Evolutionary conservation across 2,888 invertebrate genomes (phyloP), one percentile per base, ranked within the genome.

Genomic region (Cremastinae sp.): DNA sequence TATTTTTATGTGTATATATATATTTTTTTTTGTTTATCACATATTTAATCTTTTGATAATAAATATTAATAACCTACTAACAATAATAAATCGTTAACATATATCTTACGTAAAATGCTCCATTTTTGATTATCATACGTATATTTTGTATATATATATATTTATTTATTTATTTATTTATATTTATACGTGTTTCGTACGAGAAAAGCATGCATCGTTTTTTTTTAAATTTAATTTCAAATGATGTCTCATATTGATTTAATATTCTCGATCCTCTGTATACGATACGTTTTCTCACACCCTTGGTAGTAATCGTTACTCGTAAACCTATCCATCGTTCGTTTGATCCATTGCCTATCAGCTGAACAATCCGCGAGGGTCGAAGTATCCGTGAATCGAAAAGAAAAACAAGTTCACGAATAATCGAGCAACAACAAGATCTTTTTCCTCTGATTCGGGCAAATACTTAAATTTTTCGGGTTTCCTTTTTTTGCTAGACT

Each of bases 21-120:
- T 59, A 18, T 41, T 10, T 58, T 49, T 75, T 65, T 53, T 78
- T 73, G 77, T 81, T 83, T 85, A 86, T 86, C 86, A 85, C 86
- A 86, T 86, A 84, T 85, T 85, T 82, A 83, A 83, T 85, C 80
- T 79, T 85, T 82, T 83, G 82, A 85, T 83, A 83, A 84, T 83
- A 83, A 84, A 84, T 83, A 83, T 83, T 79, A 83, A 74, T 82
- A 83, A 83, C 81, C 80, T 83, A 84, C 84, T 83, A 86, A 86
- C 85, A 85, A 83, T 86, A 82, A 84, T 84, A 84, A 84, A 82
- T 86, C 79, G 81, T 78, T 81, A 83, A 83, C 84, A 80, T 77
- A 65, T 73, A 70, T 74, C 75, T 72, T 72, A 76, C 78, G 80
- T 81, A 79, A 80, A 83, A 83, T 83, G 82, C 79, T 82, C 75